A percentile compares a stretch with the other conserved stretches of the same genome.
These are phyloP conservation scores for Chaetodon trifasciatus DNA, from an alignment of 2,797 vertebrate genomes.

Conservation along the genomic window DNA sequence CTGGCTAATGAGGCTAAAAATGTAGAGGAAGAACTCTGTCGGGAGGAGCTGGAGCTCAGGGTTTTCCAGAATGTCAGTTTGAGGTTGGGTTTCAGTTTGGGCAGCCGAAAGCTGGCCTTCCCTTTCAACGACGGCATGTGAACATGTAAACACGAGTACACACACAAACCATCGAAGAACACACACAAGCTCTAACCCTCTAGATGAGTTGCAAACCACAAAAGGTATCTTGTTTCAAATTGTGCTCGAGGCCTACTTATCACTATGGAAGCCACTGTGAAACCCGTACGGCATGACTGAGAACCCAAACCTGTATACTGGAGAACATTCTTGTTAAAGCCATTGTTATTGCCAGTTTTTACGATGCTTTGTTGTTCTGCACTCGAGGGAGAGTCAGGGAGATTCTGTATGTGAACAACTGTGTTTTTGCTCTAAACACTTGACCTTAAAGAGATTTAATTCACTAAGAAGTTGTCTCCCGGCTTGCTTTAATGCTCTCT, in stretches of 20 bases:
- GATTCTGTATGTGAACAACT: slow-evolving; percentile 27
- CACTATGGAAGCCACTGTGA: slow-evolving; percentile 33
- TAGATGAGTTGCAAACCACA: slow-evolving; percentile 61
- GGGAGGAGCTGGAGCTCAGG: slow-evolving; percentile 33
- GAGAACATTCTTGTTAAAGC: slow-evolving; percentile 40
- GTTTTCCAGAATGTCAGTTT: slow-evolving; percentile 62
- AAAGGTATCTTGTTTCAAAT: slow-evolving; percentile 55
- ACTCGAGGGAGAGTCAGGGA: slow-evolving; percentile 28
- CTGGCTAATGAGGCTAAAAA: slow-evolving; percentile 37
- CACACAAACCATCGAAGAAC: slow-evolving; percentile 26
- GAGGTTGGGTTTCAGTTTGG: slow-evolving; percentile 60
- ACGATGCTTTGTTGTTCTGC: slow-evolving; percentile 33
- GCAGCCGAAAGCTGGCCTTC: slow-evolving; percentile 43
- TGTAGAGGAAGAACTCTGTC: slow-evolving; percentile 20
- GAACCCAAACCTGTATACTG: slow-evolving; percentile 30
- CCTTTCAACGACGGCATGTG: slow-evolving; percentile 51
- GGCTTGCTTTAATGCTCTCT: slow-evolving; percentile 48
- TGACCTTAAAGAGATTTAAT: slow-evolving; percentile 61
- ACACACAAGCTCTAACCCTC: slow-evolving; percentile 36
- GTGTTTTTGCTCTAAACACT: slow-evolving; percentile 53
- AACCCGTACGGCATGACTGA: slow-evolving; percentile 30
- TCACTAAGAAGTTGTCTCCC: slow-evolving; percentile 42
- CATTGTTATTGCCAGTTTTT: slow-evolving; percentile 42
- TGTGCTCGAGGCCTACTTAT: slow-evolving; percentile 40
- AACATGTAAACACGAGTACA: slow-evolving; percentile 56